phyloP scores from a whole-genome alignment of 2,888 invertebrate species.

The Phoenoteleia sp. region DNA sequence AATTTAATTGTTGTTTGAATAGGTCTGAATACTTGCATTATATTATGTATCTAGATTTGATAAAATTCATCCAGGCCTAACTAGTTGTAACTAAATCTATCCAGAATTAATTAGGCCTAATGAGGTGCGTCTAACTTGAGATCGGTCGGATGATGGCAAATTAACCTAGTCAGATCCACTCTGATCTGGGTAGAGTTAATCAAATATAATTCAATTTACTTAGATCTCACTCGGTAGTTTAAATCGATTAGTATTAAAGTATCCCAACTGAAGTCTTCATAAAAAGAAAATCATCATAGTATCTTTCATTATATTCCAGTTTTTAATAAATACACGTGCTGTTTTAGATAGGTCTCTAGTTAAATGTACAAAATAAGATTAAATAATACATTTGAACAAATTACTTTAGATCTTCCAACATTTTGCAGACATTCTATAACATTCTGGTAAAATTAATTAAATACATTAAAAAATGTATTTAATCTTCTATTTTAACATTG shows the following conservation, averaged over 20 bases:
- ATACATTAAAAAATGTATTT: background rate
- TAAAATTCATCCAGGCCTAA: conserved; percentile 30
- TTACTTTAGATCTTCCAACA: too few species aligned
- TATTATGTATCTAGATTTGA: conserved; percentile 10
- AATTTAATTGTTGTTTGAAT: conserved; percentile 38
- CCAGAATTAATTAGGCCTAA: conserved; percentile 31
- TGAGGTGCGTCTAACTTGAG: conserved; percentile 32
- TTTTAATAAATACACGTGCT: too few species aligned
- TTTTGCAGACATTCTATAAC: too few species aligned
- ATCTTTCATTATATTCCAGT: too few species aligned
- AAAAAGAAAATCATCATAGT: too few species aligned
- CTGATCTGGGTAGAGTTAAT: conserved; percentile 3
- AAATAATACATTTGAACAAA: too few species aligned
- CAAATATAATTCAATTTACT: conserved; percentile 18
- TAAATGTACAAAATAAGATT: too few species aligned
- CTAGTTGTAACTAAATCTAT: conserved; percentile 36
- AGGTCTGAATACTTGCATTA: conserved; percentile 2
- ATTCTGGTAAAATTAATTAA: too few species aligned
- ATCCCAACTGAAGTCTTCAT: too few species aligned
- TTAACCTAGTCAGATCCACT: conserved; percentile 3
- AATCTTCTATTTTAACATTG: too few species aligned
- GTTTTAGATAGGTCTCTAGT: too few species aligned
- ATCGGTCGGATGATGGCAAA: conserved; percentile 22
- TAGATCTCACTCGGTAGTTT: background rate
- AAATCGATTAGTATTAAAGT: background rate